Evolutionary conservation across 2,113 vertebrate genomes (phyloP).

Genomic region (Desmodus rotundus): DNA sequence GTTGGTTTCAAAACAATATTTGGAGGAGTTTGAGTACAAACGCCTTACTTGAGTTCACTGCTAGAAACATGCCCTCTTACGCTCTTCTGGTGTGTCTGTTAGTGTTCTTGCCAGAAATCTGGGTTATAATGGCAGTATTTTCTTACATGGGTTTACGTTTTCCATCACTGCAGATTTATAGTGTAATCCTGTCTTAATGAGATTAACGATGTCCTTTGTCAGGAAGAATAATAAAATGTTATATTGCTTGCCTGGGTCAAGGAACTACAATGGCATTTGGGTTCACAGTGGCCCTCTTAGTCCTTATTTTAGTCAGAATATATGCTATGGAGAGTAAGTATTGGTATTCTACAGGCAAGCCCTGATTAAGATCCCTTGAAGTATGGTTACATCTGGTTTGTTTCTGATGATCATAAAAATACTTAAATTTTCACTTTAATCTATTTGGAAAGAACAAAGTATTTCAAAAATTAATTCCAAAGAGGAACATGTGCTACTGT

Average conservation of each 20-base stretch:
- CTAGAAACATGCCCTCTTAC: neutral
- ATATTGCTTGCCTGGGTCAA: neutral
- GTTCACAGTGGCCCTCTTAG: neutral
- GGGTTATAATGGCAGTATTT: neutral
- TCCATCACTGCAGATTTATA: neutral
- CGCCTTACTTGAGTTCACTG: neutral
- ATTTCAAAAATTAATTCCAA: conserved; percentile 1
- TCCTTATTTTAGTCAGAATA: neutral
- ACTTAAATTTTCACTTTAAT: neutral
- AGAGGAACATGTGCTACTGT: neutral
- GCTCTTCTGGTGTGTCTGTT: neutral
- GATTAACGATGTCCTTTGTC: neutral
- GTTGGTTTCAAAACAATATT: neutral
- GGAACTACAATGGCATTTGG: neutral
- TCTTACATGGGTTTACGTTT: neutral
- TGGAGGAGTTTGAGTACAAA: neutral
- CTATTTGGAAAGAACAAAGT: neutral
- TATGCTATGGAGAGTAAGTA: neutral
- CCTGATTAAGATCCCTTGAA: neutral
- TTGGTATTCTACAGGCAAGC: neutral
- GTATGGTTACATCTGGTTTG: neutral
- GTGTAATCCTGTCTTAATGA: neutral
- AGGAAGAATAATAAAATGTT: neutral
- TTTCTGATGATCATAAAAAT: neutral
- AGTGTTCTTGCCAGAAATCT: neutral